A percentile compares a stretch with the other conserved stretches of the same genome.
phyloP scores from a whole-genome alignment of 1,140 invertebrate species.

The Drosophila watanabei region DNA sequence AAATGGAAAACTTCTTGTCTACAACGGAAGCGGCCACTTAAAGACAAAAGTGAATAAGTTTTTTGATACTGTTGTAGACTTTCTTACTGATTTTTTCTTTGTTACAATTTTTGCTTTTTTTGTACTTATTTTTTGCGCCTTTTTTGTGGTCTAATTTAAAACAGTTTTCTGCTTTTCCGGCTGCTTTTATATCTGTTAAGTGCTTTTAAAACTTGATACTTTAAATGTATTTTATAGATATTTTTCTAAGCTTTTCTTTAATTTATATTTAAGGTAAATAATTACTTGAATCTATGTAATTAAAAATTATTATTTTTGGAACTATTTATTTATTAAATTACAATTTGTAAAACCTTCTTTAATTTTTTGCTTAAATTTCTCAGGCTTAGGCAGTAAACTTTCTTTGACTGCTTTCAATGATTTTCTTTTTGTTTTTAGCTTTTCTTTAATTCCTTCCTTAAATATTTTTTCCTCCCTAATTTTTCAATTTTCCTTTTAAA shows the following conservation, averaged over 20 bases:
- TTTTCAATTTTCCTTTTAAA: not conserved
- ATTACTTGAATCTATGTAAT: not conserved
- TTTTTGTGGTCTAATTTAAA: slow-evolving; percentile 16
- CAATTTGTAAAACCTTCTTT: too few species aligned
- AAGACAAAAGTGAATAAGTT: slow-evolving; percentile 30
- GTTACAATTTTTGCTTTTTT: not conserved
- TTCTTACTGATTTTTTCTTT: not conserved
- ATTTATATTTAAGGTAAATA: not conserved
- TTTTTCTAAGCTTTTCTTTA: not conserved
- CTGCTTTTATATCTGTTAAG: not conserved
- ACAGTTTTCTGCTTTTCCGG: not conserved
- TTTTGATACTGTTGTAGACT: slow-evolving; percentile 1
- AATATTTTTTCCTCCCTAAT: not conserved
- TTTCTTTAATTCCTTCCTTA: not conserved
- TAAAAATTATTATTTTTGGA: not conserved
- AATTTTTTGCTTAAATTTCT: not conserved
- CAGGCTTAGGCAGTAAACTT: too few species aligned
- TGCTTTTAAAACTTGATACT: not conserved
- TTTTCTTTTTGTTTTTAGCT: not conserved
- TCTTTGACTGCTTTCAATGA: not conserved
- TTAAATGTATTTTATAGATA: too few species aligned
- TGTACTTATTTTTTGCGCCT: not conserved
- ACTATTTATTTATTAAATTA: not conserved
- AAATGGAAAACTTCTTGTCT: slow-evolving; percentile 54
- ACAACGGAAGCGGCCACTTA: slow-evolving; percentile 47